Conservation (phyloP, 1,140 invertebrate genomes). For the Platyscapa corneri region DNA sequence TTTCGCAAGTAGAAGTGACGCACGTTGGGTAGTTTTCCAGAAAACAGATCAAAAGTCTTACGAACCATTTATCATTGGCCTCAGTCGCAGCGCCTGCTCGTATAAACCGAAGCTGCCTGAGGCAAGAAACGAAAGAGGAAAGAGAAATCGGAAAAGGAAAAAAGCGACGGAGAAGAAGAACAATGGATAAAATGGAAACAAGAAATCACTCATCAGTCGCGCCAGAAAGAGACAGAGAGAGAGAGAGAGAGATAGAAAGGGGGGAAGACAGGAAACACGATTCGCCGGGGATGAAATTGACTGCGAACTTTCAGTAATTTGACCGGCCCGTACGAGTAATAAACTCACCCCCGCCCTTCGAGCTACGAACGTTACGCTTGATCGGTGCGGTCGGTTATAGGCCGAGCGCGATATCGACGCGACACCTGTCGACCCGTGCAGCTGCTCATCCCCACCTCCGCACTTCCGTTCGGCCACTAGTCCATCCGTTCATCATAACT, state of each 20-base stretch:
- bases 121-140: background rate
- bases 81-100: background rate
- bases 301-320: slow-evolving; percentile 60
- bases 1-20: background rate
- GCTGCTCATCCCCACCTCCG: no score
- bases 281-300: slow-evolving; percentile 57
- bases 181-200: slow-evolving; percentile 1
- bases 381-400: background rate
- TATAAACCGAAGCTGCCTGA: background rate
- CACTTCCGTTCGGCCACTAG: no score
- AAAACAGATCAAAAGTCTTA: slow-evolving; percentile 22
- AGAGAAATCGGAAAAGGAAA: background rate
- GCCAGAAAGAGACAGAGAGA: background rate
- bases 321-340: slow-evolving; percentile 53
- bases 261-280: slow-evolving; percentile 36
- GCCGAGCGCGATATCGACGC: slow-evolving; percentile 5
- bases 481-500: background rate
- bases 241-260: background rate
- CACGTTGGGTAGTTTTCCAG: background rate
- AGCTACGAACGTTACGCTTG: slow-evolving; percentile 8
- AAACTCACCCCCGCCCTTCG: slow-evolving; percentile 38
- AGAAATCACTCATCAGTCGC: slow-evolving; percentile 14
- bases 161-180: background rate
- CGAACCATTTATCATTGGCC: slow-evolving; percentile 19
- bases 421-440: background rate